phyloP scores from a whole-genome alignment of 2,797 vertebrate species.

The Sebastes variabilis region DNA sequence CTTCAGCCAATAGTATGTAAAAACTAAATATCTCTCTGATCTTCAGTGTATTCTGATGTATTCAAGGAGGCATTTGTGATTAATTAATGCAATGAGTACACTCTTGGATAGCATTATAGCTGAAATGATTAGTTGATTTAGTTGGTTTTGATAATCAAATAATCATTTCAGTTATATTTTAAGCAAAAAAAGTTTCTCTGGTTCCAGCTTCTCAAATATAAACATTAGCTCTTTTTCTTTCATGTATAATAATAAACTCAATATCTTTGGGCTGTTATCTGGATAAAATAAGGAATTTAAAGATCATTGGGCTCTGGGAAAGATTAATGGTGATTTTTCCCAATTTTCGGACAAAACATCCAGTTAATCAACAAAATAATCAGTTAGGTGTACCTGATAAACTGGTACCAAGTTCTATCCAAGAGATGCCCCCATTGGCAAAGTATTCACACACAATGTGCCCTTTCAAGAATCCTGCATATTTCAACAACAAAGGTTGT shows the following conservation, averaged over 20 bases:
- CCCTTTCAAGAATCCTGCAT: slow-evolving; percentile 51
- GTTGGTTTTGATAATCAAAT: not conserved
- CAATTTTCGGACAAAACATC: not conserved
- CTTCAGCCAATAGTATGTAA: not conserved
- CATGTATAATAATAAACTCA: not conserved
- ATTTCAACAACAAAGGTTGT: slow-evolving; percentile 65
- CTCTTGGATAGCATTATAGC: not conserved
- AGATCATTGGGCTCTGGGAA: not conserved
- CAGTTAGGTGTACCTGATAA: not conserved
- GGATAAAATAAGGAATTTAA: not conserved
- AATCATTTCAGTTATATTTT: not conserved
- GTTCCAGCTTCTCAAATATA: not conserved
- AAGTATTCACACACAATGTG: slow-evolving; percentile 43
- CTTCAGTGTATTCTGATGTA: not conserved
- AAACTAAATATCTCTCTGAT: not conserved
- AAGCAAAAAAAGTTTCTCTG: not conserved
- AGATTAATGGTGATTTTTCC: not conserved
- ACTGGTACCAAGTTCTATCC: not conserved
- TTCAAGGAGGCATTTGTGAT: not conserved
- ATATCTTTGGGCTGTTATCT: not conserved
- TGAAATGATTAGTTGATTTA: not conserved
- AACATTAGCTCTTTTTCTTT: not conserved
- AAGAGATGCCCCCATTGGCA: not conserved
- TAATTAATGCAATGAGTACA: not conserved
- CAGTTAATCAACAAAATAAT: not conserved